Evolutionary conservation across 2,888 invertebrate genomes (phyloP).

Genomic region (Rotaria magnacalcarata): DNA sequence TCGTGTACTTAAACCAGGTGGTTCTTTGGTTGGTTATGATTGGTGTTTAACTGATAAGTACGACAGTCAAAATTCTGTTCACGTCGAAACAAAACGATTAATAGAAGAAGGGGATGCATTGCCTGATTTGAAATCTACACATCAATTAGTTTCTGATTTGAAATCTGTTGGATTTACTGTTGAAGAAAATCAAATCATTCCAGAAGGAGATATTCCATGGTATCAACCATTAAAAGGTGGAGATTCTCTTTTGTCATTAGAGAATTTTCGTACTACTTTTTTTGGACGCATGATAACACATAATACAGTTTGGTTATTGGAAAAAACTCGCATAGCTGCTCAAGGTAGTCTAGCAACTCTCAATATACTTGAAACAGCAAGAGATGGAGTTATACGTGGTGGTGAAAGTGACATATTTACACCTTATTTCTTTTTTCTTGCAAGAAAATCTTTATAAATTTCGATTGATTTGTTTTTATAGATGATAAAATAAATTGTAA

Average conservation of each 20-base stretch:
- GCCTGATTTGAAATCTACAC: constrained; percentile 46
- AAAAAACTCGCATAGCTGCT: constrained; percentile 47
- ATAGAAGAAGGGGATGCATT: constrained; percentile 48
- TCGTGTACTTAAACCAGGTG: constrained; percentile 48
- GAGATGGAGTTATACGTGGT: constrained; percentile 47
- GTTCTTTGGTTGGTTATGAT: constrained; percentile 48
- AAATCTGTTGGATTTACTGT: constrained; percentile 47
- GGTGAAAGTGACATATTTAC: constrained; percentile 48
- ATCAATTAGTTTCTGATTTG: constrained; percentile 33
- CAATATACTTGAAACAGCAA: constrained; percentile 47
- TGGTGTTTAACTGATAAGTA: constrained; percentile 48
- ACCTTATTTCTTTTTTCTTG: constrained; percentile 47
- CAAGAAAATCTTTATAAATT: not conserved
- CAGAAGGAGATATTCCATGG: constrained; percentile 47
- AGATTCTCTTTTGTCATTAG: constrained; percentile 45
- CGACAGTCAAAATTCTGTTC: constrained; percentile 46
- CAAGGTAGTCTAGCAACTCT: constrained; percentile 47
- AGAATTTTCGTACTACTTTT: constrained; percentile 47
- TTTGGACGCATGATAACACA: constrained; percentile 48
- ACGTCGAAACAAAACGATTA: constrained; percentile 46
- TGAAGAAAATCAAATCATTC: constrained; percentile 47
- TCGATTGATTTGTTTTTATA: too few relatives aligned
- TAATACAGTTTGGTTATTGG: constrained; percentile 46
- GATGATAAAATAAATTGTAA: too few relatives aligned
- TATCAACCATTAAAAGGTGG: constrained; percentile 44